Percentiles rank a stretch among this genome's conserved stretches.
These are phyloP conservation scores for Anser brachyrhynchus DNA, from an alignment of 2,113 vertebrate genomes.

Conservation along the genomic window DNA sequence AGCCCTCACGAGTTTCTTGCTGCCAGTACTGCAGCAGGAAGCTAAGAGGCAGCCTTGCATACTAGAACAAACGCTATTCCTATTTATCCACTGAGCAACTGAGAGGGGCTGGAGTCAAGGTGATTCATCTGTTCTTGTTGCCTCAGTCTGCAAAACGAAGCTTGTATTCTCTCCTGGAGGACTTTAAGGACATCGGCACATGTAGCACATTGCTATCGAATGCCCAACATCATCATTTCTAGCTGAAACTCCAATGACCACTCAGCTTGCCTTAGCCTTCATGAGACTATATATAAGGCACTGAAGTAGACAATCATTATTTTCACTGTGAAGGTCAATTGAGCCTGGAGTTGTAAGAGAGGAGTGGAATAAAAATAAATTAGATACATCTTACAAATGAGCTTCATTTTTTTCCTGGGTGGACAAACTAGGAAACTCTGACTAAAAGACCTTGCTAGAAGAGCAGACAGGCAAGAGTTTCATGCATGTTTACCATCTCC, in stretches of 20 bases:
- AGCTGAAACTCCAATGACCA: constrained; percentile 18
- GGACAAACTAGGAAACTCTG: neutral
- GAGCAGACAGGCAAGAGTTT: neutral
- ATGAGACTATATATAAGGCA: neutral
- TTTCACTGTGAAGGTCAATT: neutral
- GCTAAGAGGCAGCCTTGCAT: neutral
- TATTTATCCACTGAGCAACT: constrained; percentile 3
- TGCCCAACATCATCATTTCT: neutral
- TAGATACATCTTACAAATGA: neutral
- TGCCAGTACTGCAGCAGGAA: neutral
- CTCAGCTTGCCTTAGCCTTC: neutral
- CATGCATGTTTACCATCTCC: constrained; percentile 86
- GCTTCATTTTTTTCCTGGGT: neutral
- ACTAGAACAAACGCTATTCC: constrained; percentile 10
- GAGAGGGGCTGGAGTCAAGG: constrained; percentile 24
- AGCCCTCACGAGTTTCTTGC: neutral
- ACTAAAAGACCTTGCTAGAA: neutral
- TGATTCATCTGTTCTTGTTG: constrained; percentile 18
- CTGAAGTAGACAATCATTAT: neutral
- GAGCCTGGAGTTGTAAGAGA: neutral
- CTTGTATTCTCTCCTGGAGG: constrained; percentile 6
- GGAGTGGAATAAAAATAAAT: neutral
- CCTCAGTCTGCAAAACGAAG: constrained; percentile 9
- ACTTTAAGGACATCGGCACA: neutral
- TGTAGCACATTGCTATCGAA: neutral